Conservation (phyloP, 2,113 vertebrate species). For the Tachycineta bicolor region DNA sequence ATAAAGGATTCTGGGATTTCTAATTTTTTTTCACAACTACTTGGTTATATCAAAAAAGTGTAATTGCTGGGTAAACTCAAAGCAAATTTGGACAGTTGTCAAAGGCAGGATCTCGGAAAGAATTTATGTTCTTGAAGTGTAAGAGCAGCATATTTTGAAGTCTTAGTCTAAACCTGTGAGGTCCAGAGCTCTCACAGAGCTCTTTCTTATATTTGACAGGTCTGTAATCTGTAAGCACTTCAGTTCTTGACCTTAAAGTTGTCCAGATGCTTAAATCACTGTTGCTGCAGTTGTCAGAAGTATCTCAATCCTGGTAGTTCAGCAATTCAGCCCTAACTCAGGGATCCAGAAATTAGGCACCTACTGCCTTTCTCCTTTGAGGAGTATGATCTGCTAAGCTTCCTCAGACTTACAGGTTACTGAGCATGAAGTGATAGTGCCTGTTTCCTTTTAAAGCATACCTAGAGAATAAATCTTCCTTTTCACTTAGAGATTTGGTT, state of each 20-base stretch:
- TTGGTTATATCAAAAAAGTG: background rate
- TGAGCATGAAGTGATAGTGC: background rate
- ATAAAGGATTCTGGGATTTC: background rate
- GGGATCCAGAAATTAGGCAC: slow-evolving; percentile 2
- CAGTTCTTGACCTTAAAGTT: slow-evolving; percentile 58
- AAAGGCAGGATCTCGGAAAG: background rate
- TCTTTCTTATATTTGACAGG: slow-evolving; percentile 42
- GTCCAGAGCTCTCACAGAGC: slow-evolving; percentile 8
- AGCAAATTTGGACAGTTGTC: background rate
- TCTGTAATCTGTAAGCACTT: slow-evolving; percentile 57
- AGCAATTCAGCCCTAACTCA: slow-evolving; percentile 19
- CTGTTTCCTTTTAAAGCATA: background rate
- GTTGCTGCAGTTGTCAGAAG: slow-evolving; percentile 38
- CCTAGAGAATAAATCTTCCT: background rate
- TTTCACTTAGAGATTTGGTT: slow-evolving; percentile 18
- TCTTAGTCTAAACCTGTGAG: slow-evolving; percentile 39
- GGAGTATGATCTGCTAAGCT: slow-evolving; percentile 30
- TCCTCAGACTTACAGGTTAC: slow-evolving; percentile 32
- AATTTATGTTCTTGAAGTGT: slow-evolving; percentile 7
- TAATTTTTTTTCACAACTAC: background rate
- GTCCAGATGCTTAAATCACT: slow-evolving; percentile 46
- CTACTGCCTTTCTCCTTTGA: slow-evolving; percentile 32
- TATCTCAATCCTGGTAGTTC: slow-evolving; percentile 47
- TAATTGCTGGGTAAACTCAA: background rate
- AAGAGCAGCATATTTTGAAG: slow-evolving; percentile 47